phyloP scores from a whole-genome alignment of 2,888 invertebrate species.

The Pterostichus madidus region DNA sequence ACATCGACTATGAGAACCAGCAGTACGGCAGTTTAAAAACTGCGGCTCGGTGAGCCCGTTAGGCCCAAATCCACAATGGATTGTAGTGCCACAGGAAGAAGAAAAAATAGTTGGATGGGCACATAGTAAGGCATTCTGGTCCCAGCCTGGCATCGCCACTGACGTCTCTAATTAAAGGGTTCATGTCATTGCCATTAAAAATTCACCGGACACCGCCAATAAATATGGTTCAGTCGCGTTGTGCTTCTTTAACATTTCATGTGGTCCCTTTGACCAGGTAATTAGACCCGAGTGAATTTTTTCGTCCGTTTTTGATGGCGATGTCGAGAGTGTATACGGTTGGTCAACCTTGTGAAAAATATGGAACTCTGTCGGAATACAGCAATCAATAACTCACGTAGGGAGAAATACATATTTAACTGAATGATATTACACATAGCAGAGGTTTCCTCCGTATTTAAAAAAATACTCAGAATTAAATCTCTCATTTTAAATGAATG shows the following conservation, averaged over 20 bases:
- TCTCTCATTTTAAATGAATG: neutral
- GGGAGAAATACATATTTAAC: constrained; percentile 21
- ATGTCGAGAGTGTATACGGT: neutral
- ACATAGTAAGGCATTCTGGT: no score
- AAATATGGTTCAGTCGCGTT: neutral
- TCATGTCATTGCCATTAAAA: constrained; percentile 12
- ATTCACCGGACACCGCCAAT: constrained; percentile 1
- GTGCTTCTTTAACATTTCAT: neutral
- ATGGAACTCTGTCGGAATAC: neutral
- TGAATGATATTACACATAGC: constrained; percentile 3
- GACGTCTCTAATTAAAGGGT: neutral
- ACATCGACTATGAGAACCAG: no score
- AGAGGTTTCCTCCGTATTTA: neutral
- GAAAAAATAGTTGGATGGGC: no score
- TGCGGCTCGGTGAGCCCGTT: no score
- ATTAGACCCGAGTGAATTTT: constrained; percentile 6
- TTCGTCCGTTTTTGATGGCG: neutral
- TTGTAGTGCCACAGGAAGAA: no score
- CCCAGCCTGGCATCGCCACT: no score
- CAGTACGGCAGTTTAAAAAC: no score
- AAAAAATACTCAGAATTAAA: neutral
- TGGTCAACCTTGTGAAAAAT: constrained; percentile 5
- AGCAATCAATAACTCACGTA: constrained; percentile 3
- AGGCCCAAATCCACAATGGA: no score
- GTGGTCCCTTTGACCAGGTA: neutral